Evolutionary conservation across 2,797 vertebrate genomes (phyloP).

Genomic region (Miichthys miiuy): DNA sequence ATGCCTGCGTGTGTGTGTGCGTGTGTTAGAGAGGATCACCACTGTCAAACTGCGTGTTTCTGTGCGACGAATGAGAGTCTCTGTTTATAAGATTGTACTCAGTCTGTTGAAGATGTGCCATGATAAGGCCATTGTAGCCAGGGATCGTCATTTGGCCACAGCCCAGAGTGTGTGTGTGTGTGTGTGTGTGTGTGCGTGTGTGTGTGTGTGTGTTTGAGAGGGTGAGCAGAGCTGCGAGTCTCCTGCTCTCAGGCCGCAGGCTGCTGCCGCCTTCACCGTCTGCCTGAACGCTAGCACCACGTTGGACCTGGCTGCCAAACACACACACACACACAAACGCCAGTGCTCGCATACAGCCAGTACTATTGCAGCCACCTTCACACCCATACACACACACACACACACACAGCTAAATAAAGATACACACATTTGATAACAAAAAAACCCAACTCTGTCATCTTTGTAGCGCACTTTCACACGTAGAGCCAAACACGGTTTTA

Average conservation of each 20-base stretch:
- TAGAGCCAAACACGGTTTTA: constrained; percentile 72
- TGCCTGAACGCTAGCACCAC: constrained; percentile 76
- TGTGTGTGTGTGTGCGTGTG: constrained; percentile 53
- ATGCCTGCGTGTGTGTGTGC: constrained; percentile 9
- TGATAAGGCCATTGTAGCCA: constrained; percentile 72
- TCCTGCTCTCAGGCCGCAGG: constrained; percentile 77
- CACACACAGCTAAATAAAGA: constrained; percentile 69
- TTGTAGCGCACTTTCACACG: constrained; percentile 70
- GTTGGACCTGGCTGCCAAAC: constrained; percentile 78
- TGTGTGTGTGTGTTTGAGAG: constrained; percentile 35
- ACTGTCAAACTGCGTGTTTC: constrained; percentile 65
- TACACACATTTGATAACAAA: constrained; percentile 50
- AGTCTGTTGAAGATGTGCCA: constrained; percentile 69
- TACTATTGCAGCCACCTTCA: constrained; percentile 69
- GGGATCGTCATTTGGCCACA: constrained; percentile 70
- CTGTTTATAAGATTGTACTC: constrained; percentile 66
- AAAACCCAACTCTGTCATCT: constrained; percentile 64
- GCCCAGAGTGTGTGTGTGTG: constrained; percentile 57
- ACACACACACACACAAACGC: constrained; percentile 61
- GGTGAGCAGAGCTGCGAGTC: constrained; percentile 59
- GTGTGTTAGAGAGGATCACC: constrained; percentile 50
- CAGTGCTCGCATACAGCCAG: constrained; percentile 65
- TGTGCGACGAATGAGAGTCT: constrained; percentile 50
- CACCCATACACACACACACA: constrained; percentile 65
- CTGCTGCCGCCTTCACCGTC: constrained; percentile 77